These are phyloP conservation scores for Pterocles gutturalis DNA, from an alignment of 2,113 vertebrate species.

Conservation along the genomic window DNA sequence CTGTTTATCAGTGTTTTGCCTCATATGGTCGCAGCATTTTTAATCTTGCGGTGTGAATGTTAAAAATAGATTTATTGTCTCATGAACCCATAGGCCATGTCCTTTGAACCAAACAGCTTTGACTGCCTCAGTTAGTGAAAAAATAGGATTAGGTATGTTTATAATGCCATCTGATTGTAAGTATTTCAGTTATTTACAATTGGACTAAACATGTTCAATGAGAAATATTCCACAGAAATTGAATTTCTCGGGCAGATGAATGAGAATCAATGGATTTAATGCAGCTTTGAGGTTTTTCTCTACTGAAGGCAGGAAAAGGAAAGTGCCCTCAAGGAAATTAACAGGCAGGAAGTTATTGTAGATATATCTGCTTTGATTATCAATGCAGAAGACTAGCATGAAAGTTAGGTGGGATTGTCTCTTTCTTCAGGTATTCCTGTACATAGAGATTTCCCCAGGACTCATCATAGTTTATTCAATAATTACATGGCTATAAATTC, in stretches of 20 bases:
- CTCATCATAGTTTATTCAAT: neutral
- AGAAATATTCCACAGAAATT: neutral
- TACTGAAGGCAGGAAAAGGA: neutral
- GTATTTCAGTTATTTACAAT: neutral
- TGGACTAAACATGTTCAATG: neutral
- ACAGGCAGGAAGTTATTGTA: neutral
- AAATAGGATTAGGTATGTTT: neutral
- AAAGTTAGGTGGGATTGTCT: neutral
- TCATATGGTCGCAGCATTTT: neutral
- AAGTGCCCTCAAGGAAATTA: neutral
- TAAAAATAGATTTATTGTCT: neutral
- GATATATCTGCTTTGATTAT: conserved; percentile 1
- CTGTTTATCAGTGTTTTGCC: neutral
- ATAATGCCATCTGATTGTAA: neutral
- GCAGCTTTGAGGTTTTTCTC: neutral
- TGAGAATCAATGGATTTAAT: neutral
- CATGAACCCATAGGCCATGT: neutral
- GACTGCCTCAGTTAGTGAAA: neutral
- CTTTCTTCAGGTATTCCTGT: neutral
- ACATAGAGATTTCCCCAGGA: neutral
- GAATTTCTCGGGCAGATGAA: neutral
- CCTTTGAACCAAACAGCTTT: neutral
- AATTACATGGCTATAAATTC: conserved; percentile 48
- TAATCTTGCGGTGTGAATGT: neutral
- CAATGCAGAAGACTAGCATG: neutral